Evolutionary conservation across 1,140 invertebrate genomes (phyloP).

Genomic region (Diabrotica virgifera): DNA sequence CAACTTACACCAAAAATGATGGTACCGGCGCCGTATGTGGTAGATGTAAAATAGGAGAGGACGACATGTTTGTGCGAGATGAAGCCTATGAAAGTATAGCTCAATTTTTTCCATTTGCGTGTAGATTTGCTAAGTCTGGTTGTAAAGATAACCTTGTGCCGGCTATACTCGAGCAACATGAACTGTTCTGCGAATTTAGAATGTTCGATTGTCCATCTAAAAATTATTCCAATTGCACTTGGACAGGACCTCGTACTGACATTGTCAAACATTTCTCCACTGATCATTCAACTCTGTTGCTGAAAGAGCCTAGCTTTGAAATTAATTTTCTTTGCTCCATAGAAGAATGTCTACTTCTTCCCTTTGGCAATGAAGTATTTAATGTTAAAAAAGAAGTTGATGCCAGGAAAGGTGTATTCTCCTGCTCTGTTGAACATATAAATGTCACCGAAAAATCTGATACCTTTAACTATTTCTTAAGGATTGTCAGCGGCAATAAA

Average conservation of each 20-base stretch:
- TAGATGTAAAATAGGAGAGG: conserved; percentile 21
- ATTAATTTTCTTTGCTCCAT: conserved; percentile 28
- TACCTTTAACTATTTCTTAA: conserved; percentile 26
- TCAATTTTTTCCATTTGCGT: conserved; percentile 30
- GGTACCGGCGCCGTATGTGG: conserved; percentile 24
- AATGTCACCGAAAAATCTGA: conserved; percentile 13
- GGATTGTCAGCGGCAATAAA: conserved; percentile 13
- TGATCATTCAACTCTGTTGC: conserved; percentile 20
- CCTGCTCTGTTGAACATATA: conserved; percentile 26
- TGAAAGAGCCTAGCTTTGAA: conserved; percentile 28
- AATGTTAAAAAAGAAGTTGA: conserved; percentile 32
- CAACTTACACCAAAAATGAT: conserved; percentile 25
- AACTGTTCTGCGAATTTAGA: conserved; percentile 22
- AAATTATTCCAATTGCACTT: conserved; percentile 25
- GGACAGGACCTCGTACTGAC: conserved; percentile 28
- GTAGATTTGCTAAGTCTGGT: conserved; percentile 23
- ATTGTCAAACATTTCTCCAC: conserved; percentile 29
- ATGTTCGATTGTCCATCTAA: conserved; percentile 27
- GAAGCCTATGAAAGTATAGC: conserved; percentile 29
- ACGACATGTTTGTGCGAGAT: conserved; percentile 23
- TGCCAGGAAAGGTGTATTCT: conserved; percentile 17
- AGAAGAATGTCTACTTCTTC: conserved; percentile 30
- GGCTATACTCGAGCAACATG: conserved; percentile 27
- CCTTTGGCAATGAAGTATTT: conserved; percentile 29
- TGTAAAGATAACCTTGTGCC: conserved; percentile 26